phyloP scores from a whole-genome alignment of 2,113 vertebrate genomes.

The Lichenostomus cassidix region DNA sequence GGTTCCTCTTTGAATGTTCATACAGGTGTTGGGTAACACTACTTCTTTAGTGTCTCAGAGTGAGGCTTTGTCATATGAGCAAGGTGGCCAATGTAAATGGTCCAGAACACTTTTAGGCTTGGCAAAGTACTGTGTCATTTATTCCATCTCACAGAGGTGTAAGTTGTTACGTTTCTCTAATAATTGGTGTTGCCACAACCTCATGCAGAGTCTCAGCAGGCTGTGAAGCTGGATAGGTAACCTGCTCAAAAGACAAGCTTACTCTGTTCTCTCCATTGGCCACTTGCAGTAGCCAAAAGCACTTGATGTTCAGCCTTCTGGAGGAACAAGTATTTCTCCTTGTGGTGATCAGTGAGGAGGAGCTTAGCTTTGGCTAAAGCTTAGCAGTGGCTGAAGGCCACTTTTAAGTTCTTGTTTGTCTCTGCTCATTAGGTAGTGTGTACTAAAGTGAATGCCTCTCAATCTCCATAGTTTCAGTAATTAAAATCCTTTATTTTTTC shows the following conservation, averaged over 20 bases:
- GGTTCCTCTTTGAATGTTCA: background rate
- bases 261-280: background rate
- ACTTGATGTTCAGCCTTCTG: background rate
- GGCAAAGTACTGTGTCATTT: background rate
- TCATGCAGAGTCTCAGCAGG: background rate
- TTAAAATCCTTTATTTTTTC: background rate
- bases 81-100: background rate
- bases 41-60: background rate
- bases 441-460: background rate
- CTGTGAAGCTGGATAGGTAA: background rate
- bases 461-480: background rate
- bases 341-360: background rate
- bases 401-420: background rate
- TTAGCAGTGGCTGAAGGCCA: no score
- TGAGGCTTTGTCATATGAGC: background rate
- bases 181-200: background rate
- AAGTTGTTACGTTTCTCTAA: background rate
- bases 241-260: background rate
- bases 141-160: background rate
- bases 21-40: background rate
- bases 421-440: background rate
- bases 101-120: background rate
- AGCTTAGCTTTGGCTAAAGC: background rate
- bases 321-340: background rate
- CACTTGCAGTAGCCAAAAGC: background rate